Evolutionary conservation across 2,113 vertebrate genomes (phyloP).

Genomic region (Crypturellus undulatus): DNA sequence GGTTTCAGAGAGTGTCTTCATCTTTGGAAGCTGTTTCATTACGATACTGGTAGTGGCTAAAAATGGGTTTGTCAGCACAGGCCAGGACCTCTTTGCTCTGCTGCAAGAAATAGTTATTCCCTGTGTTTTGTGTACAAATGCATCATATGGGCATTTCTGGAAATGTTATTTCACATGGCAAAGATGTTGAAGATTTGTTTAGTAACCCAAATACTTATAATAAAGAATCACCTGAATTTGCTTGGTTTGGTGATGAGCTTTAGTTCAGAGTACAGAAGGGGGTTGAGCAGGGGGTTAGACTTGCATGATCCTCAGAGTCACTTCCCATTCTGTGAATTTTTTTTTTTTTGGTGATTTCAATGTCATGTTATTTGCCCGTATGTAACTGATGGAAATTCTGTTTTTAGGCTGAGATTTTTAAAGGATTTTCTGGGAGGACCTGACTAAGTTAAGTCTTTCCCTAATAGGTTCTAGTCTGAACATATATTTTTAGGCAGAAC

Average conservation of each 20-base stretch:
- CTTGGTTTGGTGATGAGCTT: not conserved
- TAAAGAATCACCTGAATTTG: not conserved
- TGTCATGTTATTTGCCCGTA: not conserved
- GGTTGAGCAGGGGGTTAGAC: too few species aligned
- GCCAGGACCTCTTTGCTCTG: not conserved
- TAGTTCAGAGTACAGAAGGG: not conserved
- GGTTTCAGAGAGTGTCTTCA: not conserved
- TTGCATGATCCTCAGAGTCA: too few species aligned
- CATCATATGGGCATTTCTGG: not conserved
- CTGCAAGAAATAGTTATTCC: not conserved
- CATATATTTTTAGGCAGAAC: not conserved
- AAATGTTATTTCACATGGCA: not conserved
- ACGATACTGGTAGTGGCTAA: not conserved
- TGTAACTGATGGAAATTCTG: not conserved
- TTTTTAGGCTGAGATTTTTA: not conserved
- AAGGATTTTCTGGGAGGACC: not conserved
- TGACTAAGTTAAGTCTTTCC: not conserved
- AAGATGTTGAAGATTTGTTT: not conserved
- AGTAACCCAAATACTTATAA: not conserved
- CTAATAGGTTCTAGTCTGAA: not conserved
- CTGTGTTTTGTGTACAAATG: not conserved
- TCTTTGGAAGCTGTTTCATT: not conserved
- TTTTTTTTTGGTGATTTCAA: too few species aligned
- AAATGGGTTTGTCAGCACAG: not conserved
- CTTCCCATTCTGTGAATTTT: too few species aligned